Evolutionary conservation across 2,797 vertebrate species (phyloP).

Genomic region (Megaceryle alcyon): DNA sequence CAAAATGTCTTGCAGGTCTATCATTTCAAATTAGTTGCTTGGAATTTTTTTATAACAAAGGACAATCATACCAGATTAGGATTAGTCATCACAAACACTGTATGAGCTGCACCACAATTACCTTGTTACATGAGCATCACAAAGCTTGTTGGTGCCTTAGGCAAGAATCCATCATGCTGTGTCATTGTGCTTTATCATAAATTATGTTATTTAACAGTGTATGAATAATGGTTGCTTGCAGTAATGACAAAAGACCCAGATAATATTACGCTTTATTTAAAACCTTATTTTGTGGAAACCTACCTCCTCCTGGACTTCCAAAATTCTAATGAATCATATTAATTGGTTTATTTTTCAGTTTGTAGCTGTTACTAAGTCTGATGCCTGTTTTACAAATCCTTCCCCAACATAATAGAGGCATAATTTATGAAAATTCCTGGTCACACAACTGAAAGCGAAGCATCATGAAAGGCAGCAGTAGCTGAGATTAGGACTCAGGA

Average conservation of each 20-base stretch:
- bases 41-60: neutral
- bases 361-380: neutral
- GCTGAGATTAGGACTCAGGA: neutral
- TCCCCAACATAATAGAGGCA: neutral
- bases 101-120: neutral
- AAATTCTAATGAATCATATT: neutral
- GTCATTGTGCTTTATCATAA: neutral
- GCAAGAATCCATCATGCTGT: neutral
- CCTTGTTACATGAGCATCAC: neutral
- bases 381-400: neutral
- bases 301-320: neutral
- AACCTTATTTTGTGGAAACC: neutral
- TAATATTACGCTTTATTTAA: neutral
- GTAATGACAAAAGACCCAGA: neutral
- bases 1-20: neutral
- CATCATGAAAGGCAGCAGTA: neutral
- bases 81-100: neutral
- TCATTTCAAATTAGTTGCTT: neutral
- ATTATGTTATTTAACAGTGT: neutral
- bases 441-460: neutral
- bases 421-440: neutral
- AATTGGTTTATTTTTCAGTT: neutral
- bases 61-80: neutral
- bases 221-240: neutral
- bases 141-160: neutral